Base-by-base conservation (phyloP, 2,113 vertebrate species). In the Ammospiza caudacuta region DNA sequence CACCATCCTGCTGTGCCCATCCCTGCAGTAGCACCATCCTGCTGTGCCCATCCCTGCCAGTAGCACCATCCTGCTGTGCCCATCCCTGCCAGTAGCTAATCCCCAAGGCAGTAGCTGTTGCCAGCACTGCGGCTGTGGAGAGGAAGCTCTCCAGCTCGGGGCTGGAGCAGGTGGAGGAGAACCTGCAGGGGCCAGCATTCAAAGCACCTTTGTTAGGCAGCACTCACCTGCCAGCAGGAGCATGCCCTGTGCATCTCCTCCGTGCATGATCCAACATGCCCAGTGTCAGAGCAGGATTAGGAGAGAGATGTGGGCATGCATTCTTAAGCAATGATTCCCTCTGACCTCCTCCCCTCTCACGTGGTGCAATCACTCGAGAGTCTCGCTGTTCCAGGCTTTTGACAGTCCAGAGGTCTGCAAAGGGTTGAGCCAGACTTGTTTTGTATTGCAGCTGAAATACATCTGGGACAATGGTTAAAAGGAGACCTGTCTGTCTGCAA, bases 81-180 rank as follows among this genome's bases (percentile, higher is more conserved):
- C 52, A 67, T 67, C 44, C 33, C 47, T 82, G 15, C 5, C 5
- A 1, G 47, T 3, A 35, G 44, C 47, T 51, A 78, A 23, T 43
- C 68, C 14, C 5, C 9, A 64, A 14, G 31, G 49, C 1, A 58
- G 69, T 44, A 58, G 41, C 37, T 4, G 2, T 20, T 76, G 44
- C 67, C 72, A 80, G 76, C 27, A 5, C 27, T 29, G 66, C 0
- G 27, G 75, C 63, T 86, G 41, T 5, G 3, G 54, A 76, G 41
- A 88, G 79, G 83, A 96, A 88, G 52, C 5, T 0, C 51, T 92
- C 3, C 18, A 41, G 43, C 92, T 75, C 0, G 2, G 19, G 90
- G 69, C 83, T 77, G 86, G 47, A 86, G 95, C 89, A 95, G 89
- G 91, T 95, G 92, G 72, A 94, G 72, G 17, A 80, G 47, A 90